phyloP scores from a whole-genome alignment of 2,797 vertebrate genomes.

The Hyperoplus immaculatus region DNA sequence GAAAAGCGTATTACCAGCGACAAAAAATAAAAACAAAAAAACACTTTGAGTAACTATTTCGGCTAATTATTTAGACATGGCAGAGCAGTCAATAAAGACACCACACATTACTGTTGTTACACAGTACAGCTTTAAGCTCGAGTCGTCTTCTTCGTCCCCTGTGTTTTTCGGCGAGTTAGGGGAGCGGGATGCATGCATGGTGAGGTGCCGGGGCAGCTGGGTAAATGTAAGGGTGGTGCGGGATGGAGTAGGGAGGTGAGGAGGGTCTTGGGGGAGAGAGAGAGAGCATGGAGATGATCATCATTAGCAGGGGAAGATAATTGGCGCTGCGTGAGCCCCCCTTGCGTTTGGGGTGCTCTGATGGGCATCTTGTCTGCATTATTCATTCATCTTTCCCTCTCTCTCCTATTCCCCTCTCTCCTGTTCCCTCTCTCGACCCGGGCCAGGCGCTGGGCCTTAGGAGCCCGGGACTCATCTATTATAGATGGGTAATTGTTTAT shows the following conservation, averaged over 20 bases:
- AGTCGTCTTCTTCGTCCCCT: background rate
- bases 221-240: slow-evolving; percentile 75
- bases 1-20: no score
- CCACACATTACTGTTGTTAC: background rate
- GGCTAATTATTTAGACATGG: no score
- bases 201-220: slow-evolving; percentile 49
- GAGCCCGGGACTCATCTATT: slow-evolving; percentile 85
- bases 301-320: slow-evolving; percentile 84
- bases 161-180: slow-evolving; percentile 13
- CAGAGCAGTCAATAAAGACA: no score
- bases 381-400: slow-evolving; percentile 81
- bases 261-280: slow-evolving; percentile 28
- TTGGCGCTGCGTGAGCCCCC: slow-evolving; percentile 76
- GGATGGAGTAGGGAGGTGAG: slow-evolving; percentile 3
- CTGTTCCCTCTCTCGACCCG: slow-evolving; percentile 62
- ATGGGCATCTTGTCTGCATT: slow-evolving; percentile 85
- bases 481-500: slow-evolving; percentile 92
- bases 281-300: slow-evolving; percentile 65
- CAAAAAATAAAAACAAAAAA: no score
- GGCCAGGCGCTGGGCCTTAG: slow-evolving; percentile 76
- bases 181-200: background rate
- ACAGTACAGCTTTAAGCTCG: background rate
- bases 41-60: no score
- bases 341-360: slow-evolving; percentile 76
- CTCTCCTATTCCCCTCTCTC: slow-evolving; percentile 42